Base-by-base conservation (phyloP, 2,113 vertebrate species). In the Gasterosteus aculeatus region DNA sequence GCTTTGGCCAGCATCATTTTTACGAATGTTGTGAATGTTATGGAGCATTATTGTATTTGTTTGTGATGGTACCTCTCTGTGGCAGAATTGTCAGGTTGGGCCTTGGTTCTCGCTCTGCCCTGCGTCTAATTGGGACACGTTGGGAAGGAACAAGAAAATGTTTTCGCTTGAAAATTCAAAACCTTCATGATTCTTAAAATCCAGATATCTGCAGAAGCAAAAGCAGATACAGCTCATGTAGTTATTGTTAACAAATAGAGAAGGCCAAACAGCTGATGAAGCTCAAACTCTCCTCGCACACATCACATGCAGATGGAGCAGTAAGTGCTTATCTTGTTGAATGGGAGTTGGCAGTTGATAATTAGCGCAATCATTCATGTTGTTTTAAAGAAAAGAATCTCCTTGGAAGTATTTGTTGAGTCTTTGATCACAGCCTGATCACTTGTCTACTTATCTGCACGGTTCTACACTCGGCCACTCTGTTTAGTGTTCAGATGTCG, bases 401-500 rank as follows among this genome's bases (percentile, higher is more conserved):
- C 64, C 60, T 82, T 83, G 41, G 74, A 81, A 66, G 80, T 58
- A 67, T 51, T 26, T 58, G 59, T 26, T 22, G 61, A 74, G 66
- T 65, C 87, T 90, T 90, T 88, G 90, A 91, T 91, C 86, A 87
- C 74, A 49, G 65, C 47, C 76, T 26, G 77, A 80, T 90, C 78
- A 89, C 85, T 77, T 85, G 85, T 87, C 81, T 54, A 69, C 82
- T 87, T 87, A 92, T 91, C 90, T 88, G 61, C 39, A 73, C 81
- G 14, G 59, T 44, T 77, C 59, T 74, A 60, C 75, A 83, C 85
- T 59, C 0, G 1, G 75, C 66, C 71, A 64, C 63, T 88, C 86
- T 89, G 88, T 82, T 87, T 81, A 88, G 71, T 57, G 84, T 90
- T 85, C 42, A 83, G 87, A 87, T 87, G 75, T 54, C 15, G 61